Evolutionary conservation across 2,113 vertebrate genomes (phyloP).

Genomic region (Montifringilla adamsi): DNA sequence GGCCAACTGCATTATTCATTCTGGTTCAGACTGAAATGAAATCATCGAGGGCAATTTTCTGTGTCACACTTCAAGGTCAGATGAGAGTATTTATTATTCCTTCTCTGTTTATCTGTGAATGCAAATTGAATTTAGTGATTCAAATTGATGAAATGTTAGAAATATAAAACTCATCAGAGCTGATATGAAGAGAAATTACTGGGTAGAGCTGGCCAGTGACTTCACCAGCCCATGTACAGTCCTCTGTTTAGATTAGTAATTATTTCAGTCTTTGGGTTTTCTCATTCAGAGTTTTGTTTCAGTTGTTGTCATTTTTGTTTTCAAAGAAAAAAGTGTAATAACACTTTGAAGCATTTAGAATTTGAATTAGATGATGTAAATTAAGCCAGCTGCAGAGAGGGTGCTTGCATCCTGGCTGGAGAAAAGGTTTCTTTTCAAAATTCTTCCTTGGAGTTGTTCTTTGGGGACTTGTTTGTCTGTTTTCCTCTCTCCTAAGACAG

Average conservation of each 20-base stretch:
- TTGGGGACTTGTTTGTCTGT: neutral
- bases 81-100: slow-evolving; percentile 71
- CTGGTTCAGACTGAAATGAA: slow-evolving; percentile 69
- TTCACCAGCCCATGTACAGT: neutral
- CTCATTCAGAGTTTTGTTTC: slow-evolving; percentile 66
- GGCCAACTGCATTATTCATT: slow-evolving; percentile 68
- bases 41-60: slow-evolving; percentile 71
- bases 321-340: slow-evolving; percentile 53
- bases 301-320: slow-evolving; percentile 56
- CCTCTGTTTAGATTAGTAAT: slow-evolving; percentile 61
- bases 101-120: slow-evolving; percentile 78
- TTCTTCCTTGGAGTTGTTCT: neutral
- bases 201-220: slow-evolving; percentile 29
- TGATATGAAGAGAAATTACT: slow-evolving; percentile 16
- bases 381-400: slow-evolving; percentile 11
- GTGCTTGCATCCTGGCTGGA: neutral
- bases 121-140: slow-evolving; percentile 76
- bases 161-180: slow-evolving; percentile 65
- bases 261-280: slow-evolving; percentile 64
- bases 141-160: slow-evolving; percentile 67
- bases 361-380: slow-evolving; percentile 50
- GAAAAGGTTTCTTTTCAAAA: neutral
- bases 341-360: slow-evolving; percentile 53
- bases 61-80: slow-evolving; percentile 75
- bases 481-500: neutral